phyloP scores from a whole-genome alignment of 2,888 invertebrate species.

The Heliconius aoede region DNA sequence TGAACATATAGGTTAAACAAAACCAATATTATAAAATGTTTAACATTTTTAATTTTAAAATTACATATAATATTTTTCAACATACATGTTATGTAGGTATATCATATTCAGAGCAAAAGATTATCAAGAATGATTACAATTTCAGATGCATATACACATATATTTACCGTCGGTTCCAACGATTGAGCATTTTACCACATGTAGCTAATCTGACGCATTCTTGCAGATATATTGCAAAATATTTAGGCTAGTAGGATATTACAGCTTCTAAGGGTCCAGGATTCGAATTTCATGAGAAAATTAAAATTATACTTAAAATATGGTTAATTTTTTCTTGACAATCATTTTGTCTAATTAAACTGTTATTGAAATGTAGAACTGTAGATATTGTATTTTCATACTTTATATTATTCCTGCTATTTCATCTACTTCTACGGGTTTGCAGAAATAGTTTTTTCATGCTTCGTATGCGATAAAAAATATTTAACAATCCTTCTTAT shows the following conservation, averaged over 20 bases:
- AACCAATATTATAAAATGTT: too few relatives aligned
- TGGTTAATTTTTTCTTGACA: too few relatives aligned
- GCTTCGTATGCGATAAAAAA: background rate
- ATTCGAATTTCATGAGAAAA: background rate
- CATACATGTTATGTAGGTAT: too few relatives aligned
- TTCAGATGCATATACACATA: constrained; percentile 32
- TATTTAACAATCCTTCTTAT: background rate
- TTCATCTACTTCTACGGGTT: too few relatives aligned
- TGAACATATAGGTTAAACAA: too few relatives aligned
- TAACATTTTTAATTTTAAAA: too few relatives aligned
- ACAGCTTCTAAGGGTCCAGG: background rate
- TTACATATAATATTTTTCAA: too few relatives aligned
- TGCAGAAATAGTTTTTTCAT: background rate
- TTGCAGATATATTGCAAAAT: background rate
- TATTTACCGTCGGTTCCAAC: constrained; percentile 20
- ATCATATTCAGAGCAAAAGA: constrained; percentile 6
- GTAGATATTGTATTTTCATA: too few relatives aligned
- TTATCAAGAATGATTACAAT: constrained; percentile 35
- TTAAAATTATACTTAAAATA: background rate
- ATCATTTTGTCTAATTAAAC: background rate
- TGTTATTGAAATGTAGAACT: too few relatives aligned
- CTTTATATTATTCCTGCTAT: too few relatives aligned
- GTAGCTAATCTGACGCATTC: constrained; percentile 11
- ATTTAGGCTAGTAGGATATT: background rate
- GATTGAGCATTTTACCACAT: constrained; percentile 27